Evolutionary conservation across 2,113 vertebrate genomes (phyloP).

Genomic region (Rattus norvegicus): DNA sequence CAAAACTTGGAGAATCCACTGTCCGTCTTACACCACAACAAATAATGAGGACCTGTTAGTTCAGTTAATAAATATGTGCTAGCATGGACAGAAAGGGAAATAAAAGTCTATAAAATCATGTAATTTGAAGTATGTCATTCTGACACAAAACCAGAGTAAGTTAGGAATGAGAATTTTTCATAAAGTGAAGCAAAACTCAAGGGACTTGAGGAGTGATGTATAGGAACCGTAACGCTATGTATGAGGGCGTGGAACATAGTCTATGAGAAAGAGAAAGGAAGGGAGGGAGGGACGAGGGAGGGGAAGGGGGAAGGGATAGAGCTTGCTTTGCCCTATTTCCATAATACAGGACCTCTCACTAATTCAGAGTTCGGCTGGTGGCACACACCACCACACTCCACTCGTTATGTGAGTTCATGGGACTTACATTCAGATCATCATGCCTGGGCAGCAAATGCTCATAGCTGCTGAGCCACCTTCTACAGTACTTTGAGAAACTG

Average conservation of each 20-base stretch:
- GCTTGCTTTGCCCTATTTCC: neutral
- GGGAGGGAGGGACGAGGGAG: fast-evolving
- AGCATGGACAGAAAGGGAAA: neutral
- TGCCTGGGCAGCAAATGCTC: neutral
- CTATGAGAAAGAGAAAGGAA: neutral
- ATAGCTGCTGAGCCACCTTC: neutral
- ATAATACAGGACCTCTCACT: neutral
- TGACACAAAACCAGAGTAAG: neutral
- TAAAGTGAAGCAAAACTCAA: neutral
- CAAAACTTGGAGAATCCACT: neutral
- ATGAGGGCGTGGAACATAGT: neutral
- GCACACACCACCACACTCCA: neutral
- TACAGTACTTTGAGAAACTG: neutral
- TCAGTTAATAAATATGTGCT: neutral
- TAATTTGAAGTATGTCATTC: neutral
- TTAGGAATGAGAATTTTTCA: neutral
- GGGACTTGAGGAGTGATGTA: neutral
- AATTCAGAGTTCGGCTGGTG: neutral
- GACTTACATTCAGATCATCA: neutral
- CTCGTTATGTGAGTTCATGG: neutral
- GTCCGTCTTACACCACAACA: neutral
- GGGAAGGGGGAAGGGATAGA: too few relatives aligned
- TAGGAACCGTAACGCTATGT: neutral
- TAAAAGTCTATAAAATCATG: neutral
- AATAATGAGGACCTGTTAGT: neutral